Base-by-base conservation (phyloP, 2,888 invertebrate species). In the Cheilosia pagana region DNA sequence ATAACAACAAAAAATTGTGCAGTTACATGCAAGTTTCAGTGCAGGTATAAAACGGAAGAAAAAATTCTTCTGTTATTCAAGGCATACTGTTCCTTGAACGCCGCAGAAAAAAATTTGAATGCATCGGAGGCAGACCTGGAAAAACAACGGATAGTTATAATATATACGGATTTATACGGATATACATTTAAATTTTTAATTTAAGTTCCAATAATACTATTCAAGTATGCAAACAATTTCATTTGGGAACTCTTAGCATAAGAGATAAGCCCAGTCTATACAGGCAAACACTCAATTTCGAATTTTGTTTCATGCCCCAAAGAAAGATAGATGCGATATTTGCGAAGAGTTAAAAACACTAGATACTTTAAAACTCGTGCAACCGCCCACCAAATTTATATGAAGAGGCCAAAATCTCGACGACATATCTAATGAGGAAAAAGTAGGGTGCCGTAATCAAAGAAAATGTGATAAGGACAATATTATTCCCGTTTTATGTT, bases 381-480 rank as follows among this genome's bases (percentile, higher is more conserved):
- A 55, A 31, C 23, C 21, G 8, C 8, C 19, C 19, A 48, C 8
- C 16, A 21, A 48, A 21, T 48, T 19, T 19, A 21, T 8, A 55
- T 55, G 25, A 41, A 41, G 41, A 43, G 10, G 25, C 59, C 41
- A 43, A 43, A 59, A 59, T 59, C 16, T 43, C 35, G n/a, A 23
- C 23, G 8, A 14, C 59, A 43, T n/a, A n/a, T n/a, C n/a, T 23
- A 59, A 41, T 23, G n/a, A 43, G 16, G 23, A 59, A 8, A 43
- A 41, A 57, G 21, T 39, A 14, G 39, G 35, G 6, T 39, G 14
- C 14, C 35, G 57, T 12, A 39, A 57, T 21, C 39, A 57, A 23
- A 59, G 59, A n/a, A 41, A 59, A 59, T 41, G n/a, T 23, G 59
- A 43, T 59, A 39, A 43, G 16, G 59, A 41, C n/a, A 41, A 21